These are phyloP conservation scores for Darevskia mixta DNA, from an alignment of 2,797 vertebrate species.

Conservation along the genomic window DNA sequence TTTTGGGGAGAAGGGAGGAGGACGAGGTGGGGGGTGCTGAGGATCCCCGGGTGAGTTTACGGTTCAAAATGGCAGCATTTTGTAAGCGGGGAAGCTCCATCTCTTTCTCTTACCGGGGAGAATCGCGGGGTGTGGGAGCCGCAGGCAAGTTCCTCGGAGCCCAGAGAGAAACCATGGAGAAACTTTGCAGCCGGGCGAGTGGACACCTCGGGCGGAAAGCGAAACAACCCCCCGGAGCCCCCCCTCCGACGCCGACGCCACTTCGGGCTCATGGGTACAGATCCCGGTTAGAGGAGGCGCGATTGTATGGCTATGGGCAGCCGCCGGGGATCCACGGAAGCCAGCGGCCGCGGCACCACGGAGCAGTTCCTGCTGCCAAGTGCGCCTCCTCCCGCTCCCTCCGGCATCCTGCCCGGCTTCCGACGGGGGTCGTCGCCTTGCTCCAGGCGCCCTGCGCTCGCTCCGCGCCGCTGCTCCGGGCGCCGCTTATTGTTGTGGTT, in stretches of 20 bases:
- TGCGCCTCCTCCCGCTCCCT: slow-evolving; percentile 38
- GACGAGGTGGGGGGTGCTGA: no score
- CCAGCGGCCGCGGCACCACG: slow-evolving; percentile 58
- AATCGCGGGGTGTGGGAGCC: slow-evolving; percentile 49
- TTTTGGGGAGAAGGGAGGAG: no score
- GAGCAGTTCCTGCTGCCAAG: slow-evolving; percentile 62
- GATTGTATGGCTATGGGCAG: slow-evolving; percentile 32
- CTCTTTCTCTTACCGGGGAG: slow-evolving; percentile 70
- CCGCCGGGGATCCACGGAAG: slow-evolving; percentile 45
- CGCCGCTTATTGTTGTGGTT: neutral
- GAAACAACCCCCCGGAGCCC: neutral
- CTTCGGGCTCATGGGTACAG: slow-evolving; percentile 35
- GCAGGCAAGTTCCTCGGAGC: slow-evolving; percentile 54
- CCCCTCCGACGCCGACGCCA: slow-evolving; percentile 25
- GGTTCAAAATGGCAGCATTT: slow-evolving; percentile 71
- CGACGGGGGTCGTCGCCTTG: neutral
- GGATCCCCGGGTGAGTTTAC: slow-evolving; percentile 8
- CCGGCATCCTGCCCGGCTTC: slow-evolving; percentile 36
- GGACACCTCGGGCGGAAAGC: slow-evolving; percentile 49
- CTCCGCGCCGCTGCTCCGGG: neutral
- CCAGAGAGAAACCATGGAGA: slow-evolving; percentile 74
- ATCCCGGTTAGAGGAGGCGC: slow-evolving; percentile 41
- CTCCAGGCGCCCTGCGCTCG: neutral
- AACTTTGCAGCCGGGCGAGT: slow-evolving; percentile 76
- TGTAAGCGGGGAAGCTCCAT: neutral